Percentiles rank a stretch among this genome's conserved stretches.
Conservation (phyloP, 2,113 vertebrate species). For the Symphodus melops region DNA sequence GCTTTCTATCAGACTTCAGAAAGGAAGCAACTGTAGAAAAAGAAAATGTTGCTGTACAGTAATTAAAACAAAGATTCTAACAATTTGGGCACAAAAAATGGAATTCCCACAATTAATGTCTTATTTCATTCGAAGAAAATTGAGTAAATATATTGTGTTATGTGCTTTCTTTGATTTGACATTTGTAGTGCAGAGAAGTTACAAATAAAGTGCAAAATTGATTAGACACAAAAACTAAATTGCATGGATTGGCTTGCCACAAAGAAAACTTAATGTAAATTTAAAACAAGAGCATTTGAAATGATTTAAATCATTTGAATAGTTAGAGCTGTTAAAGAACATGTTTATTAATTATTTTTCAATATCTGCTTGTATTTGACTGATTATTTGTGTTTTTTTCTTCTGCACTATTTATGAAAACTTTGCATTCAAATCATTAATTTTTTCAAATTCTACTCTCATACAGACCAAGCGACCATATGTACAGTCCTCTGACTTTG, state of each 20-base stretch:
- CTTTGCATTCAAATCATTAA: neutral
- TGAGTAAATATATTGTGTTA: too few species aligned
- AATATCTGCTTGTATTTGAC: too few species aligned
- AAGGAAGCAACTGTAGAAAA: slow-evolving; percentile 2
- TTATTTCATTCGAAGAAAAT: neutral
- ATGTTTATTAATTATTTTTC: too few species aligned
- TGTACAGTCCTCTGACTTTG: slow-evolving; percentile 5
- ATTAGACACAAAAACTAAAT: neutral
- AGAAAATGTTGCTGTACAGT: neutral
- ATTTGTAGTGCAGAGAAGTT: slow-evolving; percentile 2
- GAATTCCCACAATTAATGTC: neutral
- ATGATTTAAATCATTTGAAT: too few species aligned
- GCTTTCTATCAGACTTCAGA: slow-evolving; percentile 3
- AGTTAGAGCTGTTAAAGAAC: too few species aligned
- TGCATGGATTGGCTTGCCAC: neutral
- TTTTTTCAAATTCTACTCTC: neutral
- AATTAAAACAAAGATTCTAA: neutral
- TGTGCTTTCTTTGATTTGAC: neutral
- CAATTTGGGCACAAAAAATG: neutral
- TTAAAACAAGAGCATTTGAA: neutral
- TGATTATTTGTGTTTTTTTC: too few species aligned
- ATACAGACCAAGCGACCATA: neutral
- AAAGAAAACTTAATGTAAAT: neutral
- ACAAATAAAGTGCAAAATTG: slow-evolving; percentile 4
- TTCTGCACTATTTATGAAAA: too few species aligned